Base-by-base conservation (phyloP, 2,797 vertebrate species). In the Orientallactaga sibirica region DNA sequence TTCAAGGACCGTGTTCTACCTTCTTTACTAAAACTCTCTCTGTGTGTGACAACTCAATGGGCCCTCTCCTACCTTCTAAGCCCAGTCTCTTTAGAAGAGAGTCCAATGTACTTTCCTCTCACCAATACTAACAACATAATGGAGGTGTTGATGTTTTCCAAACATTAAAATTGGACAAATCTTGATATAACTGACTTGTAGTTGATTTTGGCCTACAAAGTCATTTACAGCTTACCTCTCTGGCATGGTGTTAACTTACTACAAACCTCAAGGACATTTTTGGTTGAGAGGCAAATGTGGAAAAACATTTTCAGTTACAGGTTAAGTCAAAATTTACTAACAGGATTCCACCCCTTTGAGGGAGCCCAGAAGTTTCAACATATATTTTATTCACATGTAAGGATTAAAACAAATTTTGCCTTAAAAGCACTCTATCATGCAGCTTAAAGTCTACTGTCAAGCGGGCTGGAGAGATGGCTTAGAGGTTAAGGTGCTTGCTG, bases 81-180 rank as follows among this genome's bases (percentile, higher is more conserved):
- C 80, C 95, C 18, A 91, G 93, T 80, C 93, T 71, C 80, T 96
- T 96, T 92, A 97, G 96, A 96, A 96, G 89, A 97, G 64, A 8
- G n/a, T 94, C 62, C 74, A 96, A 91, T 87, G 68, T 97, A 92
- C 83, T 95, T 97, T 94, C 25, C 43, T 75, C 55, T 71, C 90
- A 88, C 95, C 93, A 79, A 48, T 96, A 62, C 84, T 93, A 96
- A 97, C 95, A 95, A 95, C 92, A 97, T 90, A 92, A 95, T 95
- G 92, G 96, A 97, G 88, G 90, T 97, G 96, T 94, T 97, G 97
- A 97, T 97, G 74, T 96, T 97, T 92, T 96, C 94, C 91, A 97
- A 98, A 96, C 95, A 96, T 94, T 96, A 86, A 97, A 97, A 94
- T 91, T 88, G 97, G 95, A 27, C 93, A 93, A 68, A 92, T 80